Conservation (phyloP, 2,888 invertebrate species). For the Ormyrus labotus region DNA sequence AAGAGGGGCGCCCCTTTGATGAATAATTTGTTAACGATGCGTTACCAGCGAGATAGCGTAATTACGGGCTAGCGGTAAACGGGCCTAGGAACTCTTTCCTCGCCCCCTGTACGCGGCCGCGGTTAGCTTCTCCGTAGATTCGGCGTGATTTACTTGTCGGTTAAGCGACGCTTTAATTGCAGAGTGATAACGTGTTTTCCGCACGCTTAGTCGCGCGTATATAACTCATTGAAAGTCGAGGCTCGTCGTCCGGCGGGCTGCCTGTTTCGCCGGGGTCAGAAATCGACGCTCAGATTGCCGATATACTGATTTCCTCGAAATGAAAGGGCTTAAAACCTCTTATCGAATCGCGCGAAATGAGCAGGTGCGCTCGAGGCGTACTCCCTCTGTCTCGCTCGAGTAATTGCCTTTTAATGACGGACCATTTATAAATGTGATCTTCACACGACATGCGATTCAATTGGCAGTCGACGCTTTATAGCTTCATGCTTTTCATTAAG, state of each 20-base stretch:
- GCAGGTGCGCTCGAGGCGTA: not conserved
- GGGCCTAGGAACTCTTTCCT: constrained; percentile 9
- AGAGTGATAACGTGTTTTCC: constrained; percentile 68
- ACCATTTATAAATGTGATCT: constrained; percentile 19
- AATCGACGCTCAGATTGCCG: constrained; percentile 10
- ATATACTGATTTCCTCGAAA: constrained; percentile 16
- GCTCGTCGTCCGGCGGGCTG: not conserved
- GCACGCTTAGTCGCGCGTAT: constrained; percentile 56
- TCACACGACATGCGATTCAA: constrained; percentile 24
- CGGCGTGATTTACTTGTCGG: constrained; percentile 67
- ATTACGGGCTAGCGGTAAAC: constrained; percentile 62
- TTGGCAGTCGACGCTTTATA: not conserved
- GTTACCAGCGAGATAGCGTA: constrained; percentile 67
- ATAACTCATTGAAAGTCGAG: constrained; percentile 31
- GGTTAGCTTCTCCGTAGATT: constrained; percentile 58
- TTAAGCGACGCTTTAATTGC: constrained; percentile 68
- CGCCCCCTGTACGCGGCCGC: not conserved
- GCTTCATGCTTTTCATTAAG: not conserved
- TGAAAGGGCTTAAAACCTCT: constrained; percentile 18
- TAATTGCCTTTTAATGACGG: constrained; percentile 27
- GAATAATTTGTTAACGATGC: constrained; percentile 70
- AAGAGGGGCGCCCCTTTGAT: constrained; percentile 51
- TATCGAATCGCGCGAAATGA: constrained; percentile 20
- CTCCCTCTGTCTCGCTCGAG: not conserved
- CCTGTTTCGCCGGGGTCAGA: too few species aligned